Base-by-base conservation (phyloP, 2,113 vertebrate genomes). In the Amphiprion percula region DNA sequence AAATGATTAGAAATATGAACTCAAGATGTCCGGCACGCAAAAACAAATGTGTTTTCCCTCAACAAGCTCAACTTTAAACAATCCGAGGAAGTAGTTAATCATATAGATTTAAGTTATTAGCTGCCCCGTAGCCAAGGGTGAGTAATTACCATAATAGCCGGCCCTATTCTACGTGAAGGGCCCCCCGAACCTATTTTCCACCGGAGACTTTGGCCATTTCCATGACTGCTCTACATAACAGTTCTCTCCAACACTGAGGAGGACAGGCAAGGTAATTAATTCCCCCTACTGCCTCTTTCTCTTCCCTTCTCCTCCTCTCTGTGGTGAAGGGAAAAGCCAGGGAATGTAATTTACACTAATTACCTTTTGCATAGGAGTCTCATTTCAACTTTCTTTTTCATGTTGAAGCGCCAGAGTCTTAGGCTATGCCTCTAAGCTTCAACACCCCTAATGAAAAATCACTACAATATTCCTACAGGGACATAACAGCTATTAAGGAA, bases 321-420 rank as follows among this genome's bases (percentile, higher is more conserved):
- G 56, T 53, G 78, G 85, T 77, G 86, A 76, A 82, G 83, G 83
- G 81, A 82, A 88, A 91, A 89, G 85, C 84, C 76, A 50, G 84
- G 80, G 88, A 93, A 91, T 88, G 90, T 89, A 86, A 94, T 94
- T 93, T 90, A 86, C 87, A 82, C 90, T 94, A 92, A 93, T 93
- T 92, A 93, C 88, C 90, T 92, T 91, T 90, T 88, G 84, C 90
- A 83, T 80, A 84, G 88, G 83, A 84, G 86, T 91, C 90, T 93
- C 82, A 85, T 91, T 92, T 88, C 87, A 93, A 87, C 88, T 91
- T 91, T 88, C 79, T 86, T 87, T 90, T 92, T 91, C 79, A 92
- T 87, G 85, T 90, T 39, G 69, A 56, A 77, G 82, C 5, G n/a
- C 69, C 24, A 6, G 54, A 26, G 52, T 84, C 79, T 79, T 24